A percentile compares a stretch with the other conserved stretches of the same genome.
Conservation (phyloP, 2,888 invertebrate genomes). For the Sarcophaga carnaria region DNA sequence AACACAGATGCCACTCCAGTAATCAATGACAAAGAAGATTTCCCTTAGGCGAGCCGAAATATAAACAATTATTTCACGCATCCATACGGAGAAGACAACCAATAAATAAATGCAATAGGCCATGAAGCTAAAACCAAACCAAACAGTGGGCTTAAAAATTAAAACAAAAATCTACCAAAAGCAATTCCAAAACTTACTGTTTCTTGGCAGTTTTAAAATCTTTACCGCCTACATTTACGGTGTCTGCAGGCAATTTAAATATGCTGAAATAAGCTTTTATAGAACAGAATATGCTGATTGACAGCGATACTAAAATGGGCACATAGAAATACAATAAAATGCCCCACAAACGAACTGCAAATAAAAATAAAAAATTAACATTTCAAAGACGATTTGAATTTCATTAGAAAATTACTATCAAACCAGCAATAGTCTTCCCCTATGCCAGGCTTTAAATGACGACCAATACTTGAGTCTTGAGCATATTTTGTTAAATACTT, state of each 20-base stretch:
- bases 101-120: slow-evolving; percentile 75
- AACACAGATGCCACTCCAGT: slow-evolving; percentile 77
- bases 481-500: slow-evolving; percentile 74
- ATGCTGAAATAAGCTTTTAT: slow-evolving; percentile 74
- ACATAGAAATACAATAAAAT: slow-evolving; percentile 75
- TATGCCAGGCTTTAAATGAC: slow-evolving; percentile 76
- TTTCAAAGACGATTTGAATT: not conserved
- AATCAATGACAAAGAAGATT: slow-evolving; percentile 77
- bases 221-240: slow-evolving; percentile 73
- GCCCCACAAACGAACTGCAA: slow-evolving; percentile 77
- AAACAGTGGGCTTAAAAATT: not conserved
- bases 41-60: slow-evolving; percentile 74
- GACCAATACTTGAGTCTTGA: slow-evolving; percentile 75
- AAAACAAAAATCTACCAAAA: not conserved
- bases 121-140: slow-evolving; percentile 71
- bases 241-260: slow-evolving; percentile 73
- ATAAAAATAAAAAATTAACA: not conserved
- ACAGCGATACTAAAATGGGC: slow-evolving; percentile 74
- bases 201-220: slow-evolving; percentile 74
- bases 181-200: slow-evolving; percentile 71
- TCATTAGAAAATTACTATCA: slow-evolving; percentile 71
- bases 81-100: slow-evolving; percentile 75
- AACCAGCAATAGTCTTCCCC: slow-evolving; percentile 78
- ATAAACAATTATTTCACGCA: slow-evolving; percentile 77
- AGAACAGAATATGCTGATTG: slow-evolving; percentile 73